Percentiles rank a stretch among this genome's conserved stretches.
These are phyloP conservation scores for Scolopax bukidnonensis DNA, from an alignment of 2,797 vertebrate species.

Conservation along the genomic window DNA sequence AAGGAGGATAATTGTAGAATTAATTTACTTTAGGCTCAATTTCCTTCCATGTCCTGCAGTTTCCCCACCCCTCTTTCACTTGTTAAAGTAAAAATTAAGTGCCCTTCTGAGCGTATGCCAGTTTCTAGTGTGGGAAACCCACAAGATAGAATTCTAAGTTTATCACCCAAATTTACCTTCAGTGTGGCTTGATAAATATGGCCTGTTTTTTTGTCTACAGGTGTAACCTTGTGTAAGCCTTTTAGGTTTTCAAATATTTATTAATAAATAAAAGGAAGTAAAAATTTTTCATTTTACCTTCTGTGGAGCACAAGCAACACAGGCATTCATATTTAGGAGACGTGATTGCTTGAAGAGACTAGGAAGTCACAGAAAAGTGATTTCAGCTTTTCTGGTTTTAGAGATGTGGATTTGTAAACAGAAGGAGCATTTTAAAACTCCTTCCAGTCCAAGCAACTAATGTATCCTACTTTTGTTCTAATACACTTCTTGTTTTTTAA, in stretches of 20 bases:
- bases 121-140: not conserved
- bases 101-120: not conserved
- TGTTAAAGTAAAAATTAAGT: not conserved
- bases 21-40: not conserved
- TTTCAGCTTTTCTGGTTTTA: not conserved
- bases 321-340: not conserved
- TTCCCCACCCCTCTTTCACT: not conserved
- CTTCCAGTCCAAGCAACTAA: not conserved
- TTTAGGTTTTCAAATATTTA: not conserved
- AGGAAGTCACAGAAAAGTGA: not conserved
- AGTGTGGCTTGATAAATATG: not conserved
- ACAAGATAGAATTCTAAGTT: not conserved
- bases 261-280: not conserved
- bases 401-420: not conserved
- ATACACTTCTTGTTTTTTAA: not conserved
- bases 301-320: not conserved
- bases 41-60: not conserved
- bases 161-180: not conserved
- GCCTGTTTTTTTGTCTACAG: not conserved
- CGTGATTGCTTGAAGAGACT: not conserved
- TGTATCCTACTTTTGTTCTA: not conserved
- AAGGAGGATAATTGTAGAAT: not conserved
- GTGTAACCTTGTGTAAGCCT: not conserved
- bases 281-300: not conserved
- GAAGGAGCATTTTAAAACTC: not conserved